Percentiles rank a stretch among this genome's conserved stretches.
Evolutionary conservation across 2,113 vertebrate species (phyloP).

Genomic region (Indicator indicator): DNA sequence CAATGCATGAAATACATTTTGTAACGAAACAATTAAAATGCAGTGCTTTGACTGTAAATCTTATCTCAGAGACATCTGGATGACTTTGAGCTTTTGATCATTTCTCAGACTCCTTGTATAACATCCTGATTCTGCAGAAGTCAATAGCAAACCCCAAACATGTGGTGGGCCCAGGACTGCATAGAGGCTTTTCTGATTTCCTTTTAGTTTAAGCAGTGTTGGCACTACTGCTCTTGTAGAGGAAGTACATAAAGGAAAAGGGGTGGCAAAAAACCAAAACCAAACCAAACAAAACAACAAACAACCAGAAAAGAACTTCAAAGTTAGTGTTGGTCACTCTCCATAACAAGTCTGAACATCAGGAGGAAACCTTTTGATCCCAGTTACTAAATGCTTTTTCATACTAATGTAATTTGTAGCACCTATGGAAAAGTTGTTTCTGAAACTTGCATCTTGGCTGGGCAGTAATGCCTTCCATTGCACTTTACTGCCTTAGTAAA

Average conservation of each 20-base stretch:
- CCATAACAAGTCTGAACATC: background rate
- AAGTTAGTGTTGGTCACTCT: background rate
- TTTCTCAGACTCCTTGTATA: background rate
- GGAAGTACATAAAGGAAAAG: background rate
- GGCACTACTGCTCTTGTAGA: background rate
- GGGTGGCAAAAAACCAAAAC: background rate
- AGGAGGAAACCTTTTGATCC: conserved; percentile 13
- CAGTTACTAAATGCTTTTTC: background rate
- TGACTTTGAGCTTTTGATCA: conserved; percentile 6
- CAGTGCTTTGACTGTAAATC: conserved; percentile 24
- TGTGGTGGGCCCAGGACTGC: background rate
- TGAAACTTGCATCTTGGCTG: background rate
- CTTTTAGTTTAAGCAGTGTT: background rate
- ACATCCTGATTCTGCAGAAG: background rate
- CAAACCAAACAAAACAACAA: background rate
- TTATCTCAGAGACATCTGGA: background rate
- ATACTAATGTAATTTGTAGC: background rate
- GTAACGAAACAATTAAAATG: conserved; percentile 51
- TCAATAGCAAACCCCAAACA: background rate
- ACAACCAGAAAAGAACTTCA: background rate
- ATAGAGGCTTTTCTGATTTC: background rate
- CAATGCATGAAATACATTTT: conserved; percentile 27
- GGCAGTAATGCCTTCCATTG: background rate
- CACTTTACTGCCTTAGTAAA: background rate
- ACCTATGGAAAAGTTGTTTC: background rate